Evolutionary conservation across 2,113 vertebrate genomes (phyloP), one percentile per base, ranked within the genome.

Genomic region (Myotis lucifugus): DNA sequence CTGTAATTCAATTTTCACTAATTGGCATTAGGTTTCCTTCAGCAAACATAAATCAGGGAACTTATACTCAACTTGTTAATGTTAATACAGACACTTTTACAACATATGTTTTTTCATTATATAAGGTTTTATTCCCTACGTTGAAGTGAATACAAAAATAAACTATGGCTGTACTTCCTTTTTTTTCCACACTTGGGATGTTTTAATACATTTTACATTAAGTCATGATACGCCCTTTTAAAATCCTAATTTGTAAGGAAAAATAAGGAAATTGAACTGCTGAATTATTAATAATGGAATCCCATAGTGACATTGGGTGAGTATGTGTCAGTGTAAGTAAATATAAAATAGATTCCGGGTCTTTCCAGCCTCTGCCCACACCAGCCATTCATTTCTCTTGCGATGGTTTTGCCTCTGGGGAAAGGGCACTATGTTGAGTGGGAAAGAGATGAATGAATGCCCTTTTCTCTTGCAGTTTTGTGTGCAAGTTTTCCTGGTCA

Each of bases 61-160:
- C 76, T 37, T 61, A 42, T 56, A 70, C 23, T 84, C 59, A 89
- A 92, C 73, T 78, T 87, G 27, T 77, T 84, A 54, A 95, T 40
- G 56, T 83, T 69, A 93, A 91, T 66, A 87, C 32, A 50, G 10
- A 19, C 2, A 69, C 56, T 83, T 91, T 82, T 50, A 83, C 0
- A 40, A 46, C 54, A 32, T 54, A 18, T 18, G 67, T 19, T n/a
- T 96, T 96, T 84, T 90, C 37, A 93, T 81, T 72, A 84, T 85
- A 81, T 87, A 84, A 89, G 7, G 19, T 67, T 96, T 92, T 79
- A 77, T 86, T 83, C 69, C 52, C 56, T 84, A 59, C 17, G 29
- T 1, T 81, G 23, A 90, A 42, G 19, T 42, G 17, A 92, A 37
- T 92, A 42, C 21, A 74, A 97, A 95, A 94, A 83, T 52, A 70